Base-by-base conservation (phyloP, 2,113 vertebrate species). In the Toxotes jaculatrix region DNA sequence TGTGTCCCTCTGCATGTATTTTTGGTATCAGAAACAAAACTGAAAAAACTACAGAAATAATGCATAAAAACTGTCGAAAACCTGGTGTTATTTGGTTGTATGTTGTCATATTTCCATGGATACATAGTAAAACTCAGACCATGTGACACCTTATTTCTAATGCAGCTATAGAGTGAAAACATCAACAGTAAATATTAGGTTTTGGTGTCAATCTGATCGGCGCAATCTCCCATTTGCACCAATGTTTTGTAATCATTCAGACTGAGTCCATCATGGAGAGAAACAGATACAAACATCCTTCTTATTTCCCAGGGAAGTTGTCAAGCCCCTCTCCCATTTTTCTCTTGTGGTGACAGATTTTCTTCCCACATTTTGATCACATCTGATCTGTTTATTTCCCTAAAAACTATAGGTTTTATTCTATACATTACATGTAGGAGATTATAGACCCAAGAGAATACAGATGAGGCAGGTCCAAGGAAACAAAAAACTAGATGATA, bases 151-250 rank as follows among this genome's bases (percentile, higher is more conserved):
- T 0, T 27, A 31, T 63, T 63, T n/a, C 2, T 8, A 77, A 16
- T 17, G 27, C 40, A 76, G 66, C 4, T 11, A n/a, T 4, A 1
- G 34, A 27, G n/a, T 31, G 36, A 77, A 57, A 67, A 16, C 45
- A 59, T 27, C 47, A 57, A 32, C 8, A 65, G 51, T 57, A 80
- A 69, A 59, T 65, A 63, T 67, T 16, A 59, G 64, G 82, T 63
- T 61, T 62, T 31, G 42, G 40, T 63, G 12, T 72, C 16, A 19
- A 43, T 61, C 53, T 83, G 1, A 76, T 76, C 3, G 7, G 7
- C 40, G 42, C n/a, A 64, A 42, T 59, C 0, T 62, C 47, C 5
- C 21, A 64, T 74, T 80, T 74, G 9, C 12, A 19, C 38, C 31
- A 34, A 43, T 77, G 59, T 61, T 66, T 38, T 77, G 9, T 23